phyloP scores from a whole-genome alignment of 2,888 invertebrate species.

The Pachymerium ferrugineum region DNA sequence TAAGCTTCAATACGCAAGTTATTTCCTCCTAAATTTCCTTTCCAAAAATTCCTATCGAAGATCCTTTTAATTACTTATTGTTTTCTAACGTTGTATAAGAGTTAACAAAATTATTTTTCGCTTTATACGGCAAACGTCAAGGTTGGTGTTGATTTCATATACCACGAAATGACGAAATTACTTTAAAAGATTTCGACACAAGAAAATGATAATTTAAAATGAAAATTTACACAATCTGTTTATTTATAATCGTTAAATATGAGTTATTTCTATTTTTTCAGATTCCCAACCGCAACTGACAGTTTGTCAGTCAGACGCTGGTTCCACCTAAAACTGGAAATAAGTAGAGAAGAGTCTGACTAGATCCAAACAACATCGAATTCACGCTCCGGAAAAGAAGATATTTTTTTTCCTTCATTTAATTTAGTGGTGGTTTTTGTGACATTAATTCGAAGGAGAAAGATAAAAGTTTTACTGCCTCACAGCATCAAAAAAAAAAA shows the following conservation, averaged over 20 bases:
- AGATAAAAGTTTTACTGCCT: background rate
- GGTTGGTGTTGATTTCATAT: background rate
- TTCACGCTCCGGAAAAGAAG: slow-evolving; percentile 12
- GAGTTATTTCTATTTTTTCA: background rate
- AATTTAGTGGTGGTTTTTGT: background rate
- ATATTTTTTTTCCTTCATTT: background rate
- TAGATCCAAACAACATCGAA: background rate
- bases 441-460: background rate
- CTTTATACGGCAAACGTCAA: background rate
- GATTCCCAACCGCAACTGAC: background rate
- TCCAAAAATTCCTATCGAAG: too few relatives aligned
- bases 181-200: slow-evolving; percentile 14
- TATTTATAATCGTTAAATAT: too few relatives aligned
- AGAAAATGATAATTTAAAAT: background rate
- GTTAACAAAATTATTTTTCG: too few relatives aligned
- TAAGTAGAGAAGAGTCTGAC: background rate
- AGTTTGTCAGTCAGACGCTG: slow-evolving; percentile 2
- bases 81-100: too few relatives aligned
- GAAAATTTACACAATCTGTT: too few relatives aligned
- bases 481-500: background rate
- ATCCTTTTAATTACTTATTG: background rate
- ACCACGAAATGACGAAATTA: slow-evolving; percentile 1
- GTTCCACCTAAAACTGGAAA: background rate
- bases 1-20: background rate
- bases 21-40: background rate